A percentile compares a stretch with the other conserved stretches of the same genome.
Conservation (phyloP, 1,140 invertebrate genomes). For the Bombyx mori region ASM3026992v2 NC_085114.1:10720501-10721000, state of each 20-base stretch:
- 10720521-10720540: slow-evolving; percentile 35
- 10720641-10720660: slow-evolving; percentile 63
- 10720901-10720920: not conserved
- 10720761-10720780: slow-evolving; percentile 28
- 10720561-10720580: slow-evolving; percentile 46
- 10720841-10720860: slow-evolving; percentile 62
- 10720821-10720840: slow-evolving; percentile 54
- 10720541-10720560: slow-evolving; percentile 47
- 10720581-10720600: slow-evolving; percentile 55
- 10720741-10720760: slow-evolving; percentile 29
- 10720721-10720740: slow-evolving; percentile 45
- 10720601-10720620: slow-evolving; percentile 42
- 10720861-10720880: slow-evolving; percentile 54
- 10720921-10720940: slow-evolving; percentile 1
- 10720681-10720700: slow-evolving; percentile 44
- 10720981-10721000: slow-evolving; percentile 21
- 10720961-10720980: slow-evolving; percentile 41
- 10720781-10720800: slow-evolving; percentile 16
- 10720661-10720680: slow-evolving; percentile 32
- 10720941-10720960: slow-evolving; percentile 44
- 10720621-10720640: slow-evolving; percentile 23
- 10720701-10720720: slow-evolving; percentile 47
- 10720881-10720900: slow-evolving; percentile 15
- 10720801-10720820: slow-evolving; percentile 51
- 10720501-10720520: not conserved